phyloP scores from a whole-genome alignment of 2,113 vertebrate species.

The Xyliphius kryptos region DNA sequence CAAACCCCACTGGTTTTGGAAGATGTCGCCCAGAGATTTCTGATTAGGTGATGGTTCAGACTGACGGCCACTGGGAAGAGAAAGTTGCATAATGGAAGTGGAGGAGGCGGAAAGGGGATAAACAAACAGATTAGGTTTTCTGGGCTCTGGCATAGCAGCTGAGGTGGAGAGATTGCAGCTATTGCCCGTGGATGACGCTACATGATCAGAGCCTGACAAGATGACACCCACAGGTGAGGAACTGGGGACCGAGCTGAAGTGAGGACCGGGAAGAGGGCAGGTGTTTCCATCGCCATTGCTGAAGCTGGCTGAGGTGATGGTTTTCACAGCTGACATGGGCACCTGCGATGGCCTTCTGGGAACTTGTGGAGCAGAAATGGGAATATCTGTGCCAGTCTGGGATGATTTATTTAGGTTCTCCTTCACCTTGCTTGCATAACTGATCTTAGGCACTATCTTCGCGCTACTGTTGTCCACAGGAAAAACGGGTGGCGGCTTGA shows the following conservation, averaged over 20 bases:
- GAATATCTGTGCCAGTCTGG: constrained; percentile 69
- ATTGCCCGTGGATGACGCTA: constrained; percentile 70
- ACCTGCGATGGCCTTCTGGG: constrained; percentile 85
- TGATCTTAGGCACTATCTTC: no score
- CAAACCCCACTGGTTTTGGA: constrained; percentile 99
- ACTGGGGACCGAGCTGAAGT: constrained; percentile 66
- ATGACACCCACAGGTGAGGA: constrained; percentile 52
- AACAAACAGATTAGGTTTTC: constrained; percentile 91
- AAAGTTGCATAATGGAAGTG: constrained; percentile 94
- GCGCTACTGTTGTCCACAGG: constrained; percentile 99
- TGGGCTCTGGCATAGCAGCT: constrained; percentile 72
- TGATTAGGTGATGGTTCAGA: constrained; percentile 86
- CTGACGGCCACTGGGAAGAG: constrained; percentile 79
- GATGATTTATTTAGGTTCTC: constrained; percentile 98
- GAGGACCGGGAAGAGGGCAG: constrained; percentile 70
- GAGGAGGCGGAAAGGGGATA: constrained; percentile 72
- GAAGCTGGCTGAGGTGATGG: constrained; percentile 91
- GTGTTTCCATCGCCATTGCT: constrained; percentile 84
- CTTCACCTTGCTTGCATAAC: no score
- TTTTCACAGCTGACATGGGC: constrained; percentile 98
- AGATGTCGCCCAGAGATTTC: constrained; percentile 95
- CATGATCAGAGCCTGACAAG: constrained; percentile 72
- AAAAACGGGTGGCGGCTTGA: constrained; percentile 96
- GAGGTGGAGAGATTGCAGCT: constrained; percentile 62
- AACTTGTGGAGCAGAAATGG: constrained; percentile 60